These are phyloP conservation scores for Ranitomeya variabilis DNA, from an alignment of 2,113 vertebrate genomes.

Conservation along the genomic window DNA sequence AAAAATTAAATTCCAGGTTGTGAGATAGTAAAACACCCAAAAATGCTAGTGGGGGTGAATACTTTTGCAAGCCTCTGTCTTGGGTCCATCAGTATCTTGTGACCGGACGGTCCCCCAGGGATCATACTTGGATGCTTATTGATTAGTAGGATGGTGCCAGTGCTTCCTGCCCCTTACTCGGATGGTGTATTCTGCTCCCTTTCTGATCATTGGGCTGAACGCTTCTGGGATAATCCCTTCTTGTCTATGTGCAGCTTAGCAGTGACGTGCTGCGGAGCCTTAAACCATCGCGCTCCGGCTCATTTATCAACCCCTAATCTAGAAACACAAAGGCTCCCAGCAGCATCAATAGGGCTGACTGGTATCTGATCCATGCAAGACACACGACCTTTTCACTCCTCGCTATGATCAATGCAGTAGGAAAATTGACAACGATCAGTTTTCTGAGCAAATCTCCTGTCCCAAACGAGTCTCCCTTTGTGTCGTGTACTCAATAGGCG, in stretches of 20 bases:
- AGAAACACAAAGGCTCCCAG: constrained; percentile 9
- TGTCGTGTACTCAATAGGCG: not conserved
- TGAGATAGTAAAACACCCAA: too few species aligned
- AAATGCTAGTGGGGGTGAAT: too few species aligned
- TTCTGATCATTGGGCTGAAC: not conserved
- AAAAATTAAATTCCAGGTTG: too few species aligned
- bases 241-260: not conserved
- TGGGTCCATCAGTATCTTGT: too few species aligned
- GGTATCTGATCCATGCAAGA: constrained; percentile 7
- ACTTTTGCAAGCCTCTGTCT: too few species aligned
- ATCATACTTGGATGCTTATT: too few species aligned
- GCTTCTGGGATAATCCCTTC: not conserved
- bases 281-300: not conserved
- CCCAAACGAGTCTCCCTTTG: not conserved
- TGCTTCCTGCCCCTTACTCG: too few species aligned
- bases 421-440: constrained; percentile 36
- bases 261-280: not conserved
- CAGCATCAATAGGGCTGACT: constrained; percentile 29
- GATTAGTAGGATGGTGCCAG: too few species aligned
- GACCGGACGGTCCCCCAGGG: too few species aligned
- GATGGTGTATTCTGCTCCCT: not conserved
- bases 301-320: not conserved
- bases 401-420: constrained; percentile 27
- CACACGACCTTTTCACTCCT: constrained; percentile 20
- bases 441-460: constrained; percentile 2